Conservation (phyloP, 1,140 invertebrate species). For the Eumaeus atala region DNA sequence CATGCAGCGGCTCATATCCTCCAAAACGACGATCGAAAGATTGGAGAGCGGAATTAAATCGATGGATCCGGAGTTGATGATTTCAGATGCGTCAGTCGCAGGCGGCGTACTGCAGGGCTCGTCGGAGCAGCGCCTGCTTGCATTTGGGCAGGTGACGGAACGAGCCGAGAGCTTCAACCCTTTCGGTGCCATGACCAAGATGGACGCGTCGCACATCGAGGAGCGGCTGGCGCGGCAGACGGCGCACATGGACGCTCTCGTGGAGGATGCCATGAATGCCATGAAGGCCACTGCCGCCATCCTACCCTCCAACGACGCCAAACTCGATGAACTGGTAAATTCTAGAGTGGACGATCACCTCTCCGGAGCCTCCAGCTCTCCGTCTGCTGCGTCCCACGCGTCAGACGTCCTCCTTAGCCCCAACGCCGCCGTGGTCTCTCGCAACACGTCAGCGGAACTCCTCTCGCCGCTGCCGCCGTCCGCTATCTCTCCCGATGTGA, state of each 20-base stretch:
- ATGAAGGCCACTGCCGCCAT: constrained; percentile 68
- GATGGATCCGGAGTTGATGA: constrained; percentile 50
- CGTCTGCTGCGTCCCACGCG: constrained; percentile 71
- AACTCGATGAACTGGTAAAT: constrained; percentile 79
- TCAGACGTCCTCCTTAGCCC: constrained; percentile 72
- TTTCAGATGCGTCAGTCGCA: constrained; percentile 35
- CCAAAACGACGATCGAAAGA: constrained; percentile 38
- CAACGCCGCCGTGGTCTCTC: constrained; percentile 42
- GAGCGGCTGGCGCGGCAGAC: constrained; percentile 69
- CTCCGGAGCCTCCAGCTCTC: constrained; percentile 46
- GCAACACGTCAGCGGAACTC: constrained; percentile 41
- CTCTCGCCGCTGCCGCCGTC: constrained; percentile 44
- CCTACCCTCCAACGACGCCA: constrained; percentile 68
- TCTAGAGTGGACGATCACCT: constrained; percentile 77
- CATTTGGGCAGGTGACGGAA: constrained; percentile 45
- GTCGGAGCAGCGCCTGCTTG: constrained; percentile 41
- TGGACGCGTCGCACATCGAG: constrained; percentile 60
- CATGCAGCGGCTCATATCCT: constrained; percentile 50
- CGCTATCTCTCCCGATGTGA: constrained; percentile 76
- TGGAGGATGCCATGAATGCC: constrained; percentile 70
- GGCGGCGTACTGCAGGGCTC: constrained; percentile 30
- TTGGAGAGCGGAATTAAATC: constrained; percentile 47
- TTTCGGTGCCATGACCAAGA: constrained; percentile 54
- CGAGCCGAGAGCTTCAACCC: constrained; percentile 44
- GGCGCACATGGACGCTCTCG: constrained; percentile 64